Percentiles rank a stretch among this genome's conserved stretches.
Evolutionary conservation across 2,888 invertebrate species (phyloP).

Genomic region (Mesorhabditis sp.): DNA sequence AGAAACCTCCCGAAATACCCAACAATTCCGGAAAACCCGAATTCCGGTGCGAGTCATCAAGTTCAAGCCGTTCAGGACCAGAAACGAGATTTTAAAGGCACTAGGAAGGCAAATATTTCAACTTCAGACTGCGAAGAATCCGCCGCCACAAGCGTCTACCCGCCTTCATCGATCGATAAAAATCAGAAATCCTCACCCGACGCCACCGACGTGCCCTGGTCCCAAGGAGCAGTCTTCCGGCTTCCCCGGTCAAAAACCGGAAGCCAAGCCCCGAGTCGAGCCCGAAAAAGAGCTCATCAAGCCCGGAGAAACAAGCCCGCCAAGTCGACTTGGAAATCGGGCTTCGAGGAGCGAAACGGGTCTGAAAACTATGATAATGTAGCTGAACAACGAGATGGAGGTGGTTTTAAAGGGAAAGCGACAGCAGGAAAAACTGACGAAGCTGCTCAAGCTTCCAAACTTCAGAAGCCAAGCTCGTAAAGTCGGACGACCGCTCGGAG

Average conservation of each 20-base stretch:
- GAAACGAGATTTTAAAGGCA: background rate
- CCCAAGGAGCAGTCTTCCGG: background rate
- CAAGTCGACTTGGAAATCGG: background rate
- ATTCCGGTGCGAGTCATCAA: background rate
- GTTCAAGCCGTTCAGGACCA: background rate
- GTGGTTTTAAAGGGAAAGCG: background rate
- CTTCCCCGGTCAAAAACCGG: slow-evolving; percentile 1
- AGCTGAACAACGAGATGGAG: background rate
- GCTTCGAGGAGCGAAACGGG: no score
- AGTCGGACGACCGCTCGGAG: no score
- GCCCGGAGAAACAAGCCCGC: background rate
- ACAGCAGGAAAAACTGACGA: background rate
- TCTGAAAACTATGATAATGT: background rate
- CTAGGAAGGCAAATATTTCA: background rate
- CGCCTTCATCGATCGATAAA: slow-evolving; percentile 5
- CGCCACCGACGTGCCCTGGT: background rate
- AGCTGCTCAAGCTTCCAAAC: background rate
- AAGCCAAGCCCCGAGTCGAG: background rate
- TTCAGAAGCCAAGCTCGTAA: background rate
- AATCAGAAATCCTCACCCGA: background rate
- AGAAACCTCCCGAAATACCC: no score
- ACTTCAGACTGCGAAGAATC: slow-evolving; percentile 3
- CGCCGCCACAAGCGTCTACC: background rate
- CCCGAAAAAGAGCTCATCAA: background rate
- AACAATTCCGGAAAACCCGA: no score